phyloP scores from a whole-genome alignment of 2,888 invertebrate genomes.

The Labia minor region DNA sequence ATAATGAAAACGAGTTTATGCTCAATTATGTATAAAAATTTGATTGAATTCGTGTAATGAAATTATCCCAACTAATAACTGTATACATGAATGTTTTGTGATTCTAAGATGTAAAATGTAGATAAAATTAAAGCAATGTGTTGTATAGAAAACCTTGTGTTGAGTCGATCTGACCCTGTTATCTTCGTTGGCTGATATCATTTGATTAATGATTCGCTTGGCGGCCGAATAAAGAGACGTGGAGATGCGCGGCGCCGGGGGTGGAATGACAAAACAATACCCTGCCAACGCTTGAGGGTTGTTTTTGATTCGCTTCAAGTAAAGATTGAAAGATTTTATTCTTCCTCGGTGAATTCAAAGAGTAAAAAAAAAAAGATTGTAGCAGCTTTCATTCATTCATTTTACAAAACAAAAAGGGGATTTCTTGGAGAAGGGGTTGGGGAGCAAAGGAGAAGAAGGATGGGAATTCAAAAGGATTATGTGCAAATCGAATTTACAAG shows the following conservation, averaged over 20 bases:
- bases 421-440: background rate
- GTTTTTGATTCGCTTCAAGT: background rate
- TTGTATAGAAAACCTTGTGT: slow-evolving; percentile 13
- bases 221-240: background rate
- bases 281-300: background rate
- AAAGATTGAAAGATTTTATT: slow-evolving; percentile 3
- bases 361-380: background rate
- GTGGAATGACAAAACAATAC: slow-evolving; percentile 6
- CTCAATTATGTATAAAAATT: too few species aligned
- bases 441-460: too few species aligned
- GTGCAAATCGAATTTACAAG: background rate
- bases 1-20: too few species aligned
- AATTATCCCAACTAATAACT: background rate
- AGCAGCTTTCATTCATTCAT: slow-evolving; percentile 1
- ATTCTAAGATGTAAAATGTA: slow-evolving; percentile 5
- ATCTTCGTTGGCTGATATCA: background rate
- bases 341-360: background rate
- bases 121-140: slow-evolving; percentile 13
- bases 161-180: slow-evolving; percentile 8
- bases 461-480: background rate
- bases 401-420: background rate
- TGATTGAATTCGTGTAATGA: background rate
- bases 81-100: slow-evolving; percentile 13
- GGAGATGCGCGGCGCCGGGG: background rate
- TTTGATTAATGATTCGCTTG: background rate